A percentile compares a stretch with the other conserved stretches of the same genome.
These are phyloP conservation scores for Rhagoletis pomonella DNA, from an alignment of 1,140 invertebrate species.

Conservation along the genomic window DNA sequence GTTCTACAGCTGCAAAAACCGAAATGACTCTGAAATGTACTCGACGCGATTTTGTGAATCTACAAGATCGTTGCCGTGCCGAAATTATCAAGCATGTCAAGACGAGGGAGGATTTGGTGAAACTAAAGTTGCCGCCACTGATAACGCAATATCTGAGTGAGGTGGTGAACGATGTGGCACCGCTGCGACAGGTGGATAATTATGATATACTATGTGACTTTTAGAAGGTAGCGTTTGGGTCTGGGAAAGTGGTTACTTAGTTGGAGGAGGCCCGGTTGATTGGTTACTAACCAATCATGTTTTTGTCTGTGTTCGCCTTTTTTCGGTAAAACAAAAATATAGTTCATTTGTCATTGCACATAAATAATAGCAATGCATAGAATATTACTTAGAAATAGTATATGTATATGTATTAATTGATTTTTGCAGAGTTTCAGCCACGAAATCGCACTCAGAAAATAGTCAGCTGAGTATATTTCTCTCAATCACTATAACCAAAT, in stretches of 20 bases:
- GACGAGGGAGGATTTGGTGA: conserved; percentile 72
- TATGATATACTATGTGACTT: conserved; percentile 72
- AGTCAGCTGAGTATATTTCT: no score
- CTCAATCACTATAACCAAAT: no score
- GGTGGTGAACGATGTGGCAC: conserved; percentile 69
- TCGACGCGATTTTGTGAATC: conserved; percentile 79
- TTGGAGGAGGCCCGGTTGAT: not conserved
- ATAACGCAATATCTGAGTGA: conserved; percentile 76
- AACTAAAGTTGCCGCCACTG: conserved; percentile 74
- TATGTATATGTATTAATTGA: not conserved
- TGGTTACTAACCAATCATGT: not conserved
- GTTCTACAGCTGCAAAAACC: conserved; percentile 85
- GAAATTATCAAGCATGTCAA: conserved; percentile 76
- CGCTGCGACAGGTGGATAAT: conserved; percentile 71
- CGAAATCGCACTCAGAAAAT: no score
- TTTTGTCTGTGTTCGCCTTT: not conserved
- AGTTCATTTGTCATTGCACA: conserved; percentile 29
- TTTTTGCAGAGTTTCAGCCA: no score
- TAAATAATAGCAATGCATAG: conserved; percentile 1
- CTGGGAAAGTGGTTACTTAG: not conserved
- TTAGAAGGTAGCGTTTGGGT: conserved; percentile 55
- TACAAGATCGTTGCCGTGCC: conserved; percentile 80
- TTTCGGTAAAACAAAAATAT: not conserved
- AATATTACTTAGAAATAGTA: not conserved
- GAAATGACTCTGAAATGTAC: conserved; percentile 80